phyloP scores from a whole-genome alignment of 2,888 invertebrate genomes.

The Rhamphomyia laevipes region DNA sequence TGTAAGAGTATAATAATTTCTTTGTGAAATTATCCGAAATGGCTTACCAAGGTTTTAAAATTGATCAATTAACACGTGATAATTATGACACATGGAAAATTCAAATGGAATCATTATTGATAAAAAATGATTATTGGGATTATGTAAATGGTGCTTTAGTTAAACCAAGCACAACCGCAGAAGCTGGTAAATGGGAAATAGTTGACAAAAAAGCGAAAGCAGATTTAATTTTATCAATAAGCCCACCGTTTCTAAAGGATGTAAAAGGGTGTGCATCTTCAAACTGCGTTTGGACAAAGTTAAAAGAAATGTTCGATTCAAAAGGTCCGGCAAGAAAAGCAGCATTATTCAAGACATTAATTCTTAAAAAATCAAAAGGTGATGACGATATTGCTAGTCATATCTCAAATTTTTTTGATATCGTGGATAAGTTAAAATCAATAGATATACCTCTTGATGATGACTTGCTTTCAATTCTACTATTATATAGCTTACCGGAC shows the following conservation, averaged over 20 bases:
- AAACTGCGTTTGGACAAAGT: too few species aligned
- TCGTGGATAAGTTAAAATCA: not conserved
- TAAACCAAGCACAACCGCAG: not conserved
- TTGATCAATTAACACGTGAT: not conserved
- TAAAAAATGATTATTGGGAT: not conserved
- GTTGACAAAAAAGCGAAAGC: not conserved
- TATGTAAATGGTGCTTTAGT: not conserved
- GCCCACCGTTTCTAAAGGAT: not conserved
- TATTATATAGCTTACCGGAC: not conserved
- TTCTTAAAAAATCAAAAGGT: too few species aligned
- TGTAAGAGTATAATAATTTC: too few species aligned
- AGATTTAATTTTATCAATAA: not conserved
- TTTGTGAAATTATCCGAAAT: too few species aligned
- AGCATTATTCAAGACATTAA: too few species aligned
- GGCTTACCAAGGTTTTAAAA: too few species aligned
- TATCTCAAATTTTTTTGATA: not conserved
- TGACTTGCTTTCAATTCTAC: not conserved
- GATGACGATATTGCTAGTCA: not conserved
- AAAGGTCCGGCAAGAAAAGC: not conserved
- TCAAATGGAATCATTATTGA: not conserved
- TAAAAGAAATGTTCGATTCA: not conserved
- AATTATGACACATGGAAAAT: constrained; percentile 1
- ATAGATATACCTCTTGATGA: not conserved
- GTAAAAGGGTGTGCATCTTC: not conserved
- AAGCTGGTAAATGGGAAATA: too few species aligned